Evolutionary conservation across 2,113 vertebrate genomes (phyloP), one percentile per base, ranked within the genome.

Genomic region (Proterorhinus semilunaris): DNA sequence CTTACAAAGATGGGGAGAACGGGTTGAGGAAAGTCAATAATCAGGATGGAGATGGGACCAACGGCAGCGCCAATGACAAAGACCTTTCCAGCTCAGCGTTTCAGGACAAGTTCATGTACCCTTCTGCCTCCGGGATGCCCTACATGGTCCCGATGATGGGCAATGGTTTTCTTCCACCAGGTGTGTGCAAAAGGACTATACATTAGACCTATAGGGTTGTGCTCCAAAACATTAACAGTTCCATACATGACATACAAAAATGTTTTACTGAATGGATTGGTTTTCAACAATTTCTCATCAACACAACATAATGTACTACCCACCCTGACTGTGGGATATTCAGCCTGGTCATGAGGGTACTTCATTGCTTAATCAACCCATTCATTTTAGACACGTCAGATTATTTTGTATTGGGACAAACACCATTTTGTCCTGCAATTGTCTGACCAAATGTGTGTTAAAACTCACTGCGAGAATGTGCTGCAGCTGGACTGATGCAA

Each of bases 101-200:
- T 72, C 93, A 93, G 53, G 94, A 94, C 59, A 96, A 95, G 65
- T 95, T 93, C 64, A 83, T 91, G 75, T 91, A 92, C 73, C 93
- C 92, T 3, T 85, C 94, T 27, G 71, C 91, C 36, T 87, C 91
- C 52, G 79, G 89, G 42, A 81, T 95, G 76, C 90, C 95, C 65
- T 96, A 95, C 83, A 86, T 93, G 89, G 93, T 93, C 76, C 91
- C 92, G 6, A 74, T 91, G 52, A 76, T 87, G 66, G 91, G 90
- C 78, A 93, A 92, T 58, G 85, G 92, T 58, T 75, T 92, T 8
- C 66, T 92, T 45, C 90, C 91, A 58, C 66, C 92, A 67, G 90
- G 91, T 94, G 58, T 52, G 87, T 83, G 66, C 68, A 36, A 36
- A 36, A 36, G 27, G 27, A 36, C 27, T 36, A 3, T 36, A 36